Conservation (phyloP, 2,113 vertebrate genomes). For the Phylloscopus trochiloides region DNA sequence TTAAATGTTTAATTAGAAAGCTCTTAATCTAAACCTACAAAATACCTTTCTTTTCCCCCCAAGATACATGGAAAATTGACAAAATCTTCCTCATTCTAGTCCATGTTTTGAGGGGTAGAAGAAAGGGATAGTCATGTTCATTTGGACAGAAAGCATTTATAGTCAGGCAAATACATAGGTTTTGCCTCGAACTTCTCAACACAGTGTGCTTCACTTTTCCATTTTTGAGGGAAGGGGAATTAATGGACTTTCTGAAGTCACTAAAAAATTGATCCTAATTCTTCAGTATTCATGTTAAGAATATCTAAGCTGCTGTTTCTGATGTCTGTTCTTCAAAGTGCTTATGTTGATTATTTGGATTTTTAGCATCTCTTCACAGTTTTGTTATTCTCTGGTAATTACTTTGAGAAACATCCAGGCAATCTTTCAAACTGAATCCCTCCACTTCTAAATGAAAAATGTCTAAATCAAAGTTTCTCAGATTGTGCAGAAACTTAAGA, state of each 20-base stretch:
- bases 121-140: neutral
- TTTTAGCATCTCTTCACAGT: neutral
- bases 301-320: neutral
- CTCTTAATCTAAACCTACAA: neutral
- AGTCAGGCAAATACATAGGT: neutral
- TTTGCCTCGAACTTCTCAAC: neutral
- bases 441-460: neutral
- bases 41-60: neutral
- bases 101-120: neutral
- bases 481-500: neutral
- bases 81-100: neutral
- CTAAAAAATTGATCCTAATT: neutral
- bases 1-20: neutral
- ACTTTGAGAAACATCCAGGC: neutral
- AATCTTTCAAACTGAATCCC: neutral
- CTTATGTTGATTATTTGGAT: neutral
- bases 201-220: neutral
- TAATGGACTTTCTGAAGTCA: neutral
- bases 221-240: neutral
- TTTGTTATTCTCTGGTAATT: conserved; percentile 26
- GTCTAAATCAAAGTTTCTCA: neutral
- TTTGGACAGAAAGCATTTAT: neutral
- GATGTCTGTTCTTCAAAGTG: neutral
- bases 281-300: neutral
- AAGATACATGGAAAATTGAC: neutral